These are phyloP conservation scores for Dermochelys coriacea DNA, from an alignment of 2,797 vertebrate genomes.

Conservation along the genomic window DNA sequence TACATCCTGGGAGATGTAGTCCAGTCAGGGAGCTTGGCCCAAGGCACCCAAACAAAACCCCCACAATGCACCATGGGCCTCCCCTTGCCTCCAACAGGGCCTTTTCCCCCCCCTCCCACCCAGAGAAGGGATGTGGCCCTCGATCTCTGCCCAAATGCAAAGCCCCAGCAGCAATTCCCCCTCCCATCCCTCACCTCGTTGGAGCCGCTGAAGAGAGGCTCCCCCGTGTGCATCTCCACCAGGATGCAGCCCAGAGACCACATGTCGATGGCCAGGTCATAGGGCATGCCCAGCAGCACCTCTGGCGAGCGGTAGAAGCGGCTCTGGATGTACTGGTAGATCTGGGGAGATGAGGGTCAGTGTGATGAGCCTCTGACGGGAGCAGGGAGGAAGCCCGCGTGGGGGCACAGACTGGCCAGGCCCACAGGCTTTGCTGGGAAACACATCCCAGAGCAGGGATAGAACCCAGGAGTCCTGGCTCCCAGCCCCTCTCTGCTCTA, in stretches of 20 bases:
- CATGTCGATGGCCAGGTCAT: slow-evolving; percentile 96
- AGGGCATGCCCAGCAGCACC: slow-evolving; percentile 93
- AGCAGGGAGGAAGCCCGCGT: neutral
- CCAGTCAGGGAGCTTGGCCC: neutral
- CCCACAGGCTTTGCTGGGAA: neutral
- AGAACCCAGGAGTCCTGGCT: neutral
- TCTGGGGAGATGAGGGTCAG: slow-evolving; percentile 78
- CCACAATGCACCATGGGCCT: neutral
- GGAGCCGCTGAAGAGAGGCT: slow-evolving; percentile 94
- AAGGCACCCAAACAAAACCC: neutral
- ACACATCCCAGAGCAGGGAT: neutral
- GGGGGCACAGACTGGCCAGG: neutral
- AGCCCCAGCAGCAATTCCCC: neutral
- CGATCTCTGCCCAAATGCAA: neutral
- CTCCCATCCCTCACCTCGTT: slow-evolving; percentile 86
- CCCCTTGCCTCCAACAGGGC: neutral
- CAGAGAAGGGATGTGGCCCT: neutral
- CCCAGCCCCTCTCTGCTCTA: neutral
- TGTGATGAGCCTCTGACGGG: neutral
- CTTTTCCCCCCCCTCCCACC: neutral
- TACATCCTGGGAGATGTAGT: neutral
- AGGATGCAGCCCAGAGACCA: slow-evolving; percentile 95
- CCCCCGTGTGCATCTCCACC: slow-evolving; percentile 96
- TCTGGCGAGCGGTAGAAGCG: slow-evolving; percentile 95
- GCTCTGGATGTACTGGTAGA: slow-evolving; percentile 98